A percentile compares a stretch with the other conserved stretches of the same genome.
Conservation (phyloP, 2,797 vertebrate genomes). For the Hippocampus kuda region DNA sequence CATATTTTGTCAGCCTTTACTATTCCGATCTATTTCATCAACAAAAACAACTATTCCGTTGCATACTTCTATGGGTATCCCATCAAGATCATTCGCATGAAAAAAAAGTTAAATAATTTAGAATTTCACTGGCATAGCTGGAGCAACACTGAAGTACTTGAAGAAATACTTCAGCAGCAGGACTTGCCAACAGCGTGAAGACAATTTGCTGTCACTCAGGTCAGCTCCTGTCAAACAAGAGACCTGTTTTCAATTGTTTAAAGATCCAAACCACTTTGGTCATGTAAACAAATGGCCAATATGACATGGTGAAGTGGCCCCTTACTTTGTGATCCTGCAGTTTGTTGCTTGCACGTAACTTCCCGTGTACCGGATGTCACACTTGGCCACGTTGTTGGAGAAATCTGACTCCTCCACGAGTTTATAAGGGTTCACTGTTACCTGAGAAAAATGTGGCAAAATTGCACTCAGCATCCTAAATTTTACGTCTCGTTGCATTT, state of each 20-base stretch:
- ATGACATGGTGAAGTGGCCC: too few species aligned
- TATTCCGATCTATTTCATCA: not conserved
- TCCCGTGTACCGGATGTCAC: slow-evolving; percentile 72
- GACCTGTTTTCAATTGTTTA: not conserved
- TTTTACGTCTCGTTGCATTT: not conserved
- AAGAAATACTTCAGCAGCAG: not conserved
- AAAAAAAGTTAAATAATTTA: not conserved
- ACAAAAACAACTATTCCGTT: not conserved
- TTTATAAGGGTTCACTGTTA: slow-evolving; percentile 73
- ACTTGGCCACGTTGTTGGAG: slow-evolving; percentile 72
- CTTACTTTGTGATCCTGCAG: slow-evolving; percentile 61
- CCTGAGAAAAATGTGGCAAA: slow-evolving; percentile 41
- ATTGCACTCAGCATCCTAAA: not conserved
- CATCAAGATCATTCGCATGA: not conserved
- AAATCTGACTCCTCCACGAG: slow-evolving; percentile 71
- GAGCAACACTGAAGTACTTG: not conserved
- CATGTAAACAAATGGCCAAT: not conserved
- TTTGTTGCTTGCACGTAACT: slow-evolving; percentile 64
- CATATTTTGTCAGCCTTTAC: not conserved
- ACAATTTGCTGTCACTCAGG: not conserved
- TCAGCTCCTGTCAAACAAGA: slow-evolving; percentile 1
- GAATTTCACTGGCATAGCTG: not conserved
- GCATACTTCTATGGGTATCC: not conserved
- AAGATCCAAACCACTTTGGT: not conserved
- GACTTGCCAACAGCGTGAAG: not conserved